Percentiles rank a stretch among this genome's conserved stretches.
phyloP scores from a whole-genome alignment of 2,797 vertebrate genomes.

The Lates japonicus region DNA sequence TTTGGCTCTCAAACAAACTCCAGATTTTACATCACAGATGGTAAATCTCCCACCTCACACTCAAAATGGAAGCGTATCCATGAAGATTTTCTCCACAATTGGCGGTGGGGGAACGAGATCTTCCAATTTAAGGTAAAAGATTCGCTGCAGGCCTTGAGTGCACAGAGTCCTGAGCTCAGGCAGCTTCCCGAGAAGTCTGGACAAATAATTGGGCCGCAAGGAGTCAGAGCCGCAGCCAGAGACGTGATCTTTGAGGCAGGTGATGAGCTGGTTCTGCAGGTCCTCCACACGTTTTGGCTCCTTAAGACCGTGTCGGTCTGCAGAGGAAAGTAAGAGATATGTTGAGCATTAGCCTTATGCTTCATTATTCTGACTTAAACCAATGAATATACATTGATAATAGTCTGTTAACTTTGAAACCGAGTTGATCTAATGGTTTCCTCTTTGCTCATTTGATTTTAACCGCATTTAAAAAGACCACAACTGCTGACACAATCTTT shows the following conservation, averaged over 20 bases:
- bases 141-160: conserved; percentile 95
- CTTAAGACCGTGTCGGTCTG: conserved; percentile 94
- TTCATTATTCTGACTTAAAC: conserved; percentile 1
- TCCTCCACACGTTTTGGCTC: conserved; percentile 93
- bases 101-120: conserved; percentile 93
- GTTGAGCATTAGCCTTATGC: neutral
- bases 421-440: neutral
- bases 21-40: conserved; percentile 23
- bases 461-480: neutral
- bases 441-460: neutral
- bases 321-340: neutral
- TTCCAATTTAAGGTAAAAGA: conserved; percentile 97
- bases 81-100: conserved; percentile 96
- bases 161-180: conserved; percentile 95
- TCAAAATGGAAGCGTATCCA: conserved; percentile 96
- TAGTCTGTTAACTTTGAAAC: neutral
- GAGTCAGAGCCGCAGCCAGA: conserved; percentile 82
- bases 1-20: conserved; percentile 44
- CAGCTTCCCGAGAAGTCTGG: conserved; percentile 93
- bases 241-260: conserved; percentile 94
- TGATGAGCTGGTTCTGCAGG: conserved; percentile 92
- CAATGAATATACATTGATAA: neutral
- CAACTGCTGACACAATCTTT: neutral
- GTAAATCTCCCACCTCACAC: neutral
- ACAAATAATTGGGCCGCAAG: conserved; percentile 89